phyloP scores from a whole-genome alignment of 2,113 vertebrate genomes.

The Sturnira hondurensis region DNA sequence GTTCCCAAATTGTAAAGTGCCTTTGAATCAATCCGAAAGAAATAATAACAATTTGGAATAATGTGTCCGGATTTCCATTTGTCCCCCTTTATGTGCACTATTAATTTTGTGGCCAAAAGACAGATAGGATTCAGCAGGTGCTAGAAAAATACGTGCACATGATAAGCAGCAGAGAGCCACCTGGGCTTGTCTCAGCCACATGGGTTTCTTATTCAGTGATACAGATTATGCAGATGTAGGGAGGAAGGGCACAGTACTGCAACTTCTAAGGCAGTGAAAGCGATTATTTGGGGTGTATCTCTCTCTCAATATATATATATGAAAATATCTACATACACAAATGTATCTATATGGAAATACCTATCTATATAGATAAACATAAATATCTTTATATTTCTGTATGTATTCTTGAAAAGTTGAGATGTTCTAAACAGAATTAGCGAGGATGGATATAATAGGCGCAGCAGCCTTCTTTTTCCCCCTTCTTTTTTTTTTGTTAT shows the following conservation, averaged over 20 bases:
- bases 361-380: background rate
- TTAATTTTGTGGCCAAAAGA: constrained; percentile 25
- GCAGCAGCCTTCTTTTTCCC: background rate
- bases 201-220: background rate
- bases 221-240: background rate
- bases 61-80: constrained; percentile 20
- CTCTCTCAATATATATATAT: background rate
- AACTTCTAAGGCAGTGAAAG: background rate
- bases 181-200: constrained; percentile 9
- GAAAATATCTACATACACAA: background rate
- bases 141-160: background rate
- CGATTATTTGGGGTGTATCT: background rate
- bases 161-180: background rate
- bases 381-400: background rate
- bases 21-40: background rate
- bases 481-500: background rate
- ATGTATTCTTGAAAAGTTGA: background rate
- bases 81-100: background rate
- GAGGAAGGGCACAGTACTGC: background rate
- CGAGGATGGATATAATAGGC: background rate
- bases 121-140: constrained; percentile 19
- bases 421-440: background rate
- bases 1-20: background rate
- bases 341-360: background rate
- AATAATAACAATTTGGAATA: constrained; percentile 8